Conservation (phyloP, 2,888 invertebrate genomes). For the Luperina nickerlii region DNA sequence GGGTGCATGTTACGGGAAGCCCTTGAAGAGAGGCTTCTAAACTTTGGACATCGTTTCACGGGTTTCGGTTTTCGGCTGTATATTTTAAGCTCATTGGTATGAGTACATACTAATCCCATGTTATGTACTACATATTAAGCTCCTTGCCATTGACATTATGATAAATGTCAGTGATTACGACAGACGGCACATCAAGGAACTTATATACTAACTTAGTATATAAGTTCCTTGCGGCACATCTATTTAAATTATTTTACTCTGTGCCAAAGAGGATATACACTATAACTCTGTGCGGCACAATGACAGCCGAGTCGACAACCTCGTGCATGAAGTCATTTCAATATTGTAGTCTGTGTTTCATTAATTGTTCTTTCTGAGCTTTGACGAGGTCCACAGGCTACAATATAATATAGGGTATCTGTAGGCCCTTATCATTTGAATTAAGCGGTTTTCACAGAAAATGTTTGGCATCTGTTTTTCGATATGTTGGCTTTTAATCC, state of each 20-base stretch:
- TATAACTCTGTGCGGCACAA: not conserved
- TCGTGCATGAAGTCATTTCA: not conserved
- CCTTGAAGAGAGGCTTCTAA: not conserved
- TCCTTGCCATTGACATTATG: not conserved
- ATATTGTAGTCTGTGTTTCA: not conserved
- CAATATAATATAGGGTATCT: not conserved
- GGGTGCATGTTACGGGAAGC: no score
- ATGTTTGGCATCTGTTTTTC: not conserved
- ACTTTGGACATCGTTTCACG: not conserved
- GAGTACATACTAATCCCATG: slow-evolving; percentile 1
- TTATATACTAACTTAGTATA: no score
- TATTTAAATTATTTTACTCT: no score
- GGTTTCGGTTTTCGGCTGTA: not conserved
- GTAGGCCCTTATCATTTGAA: not conserved
- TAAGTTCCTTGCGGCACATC: no score
- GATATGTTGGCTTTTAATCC: not conserved
- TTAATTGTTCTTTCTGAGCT: slow-evolving; percentile 4
- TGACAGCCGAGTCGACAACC: not conserved
- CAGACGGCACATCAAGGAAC: no score
- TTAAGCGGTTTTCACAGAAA: not conserved
- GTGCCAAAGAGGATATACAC: no score
- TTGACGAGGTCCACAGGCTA: not conserved
- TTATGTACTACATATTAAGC: not conserved
- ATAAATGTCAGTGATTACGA: not conserved
- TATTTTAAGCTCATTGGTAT: not conserved